These are phyloP conservation scores for Muschampia plurimacula DNA, from an alignment of 2,888 invertebrate species.

Conservation along the genomic window DNA sequence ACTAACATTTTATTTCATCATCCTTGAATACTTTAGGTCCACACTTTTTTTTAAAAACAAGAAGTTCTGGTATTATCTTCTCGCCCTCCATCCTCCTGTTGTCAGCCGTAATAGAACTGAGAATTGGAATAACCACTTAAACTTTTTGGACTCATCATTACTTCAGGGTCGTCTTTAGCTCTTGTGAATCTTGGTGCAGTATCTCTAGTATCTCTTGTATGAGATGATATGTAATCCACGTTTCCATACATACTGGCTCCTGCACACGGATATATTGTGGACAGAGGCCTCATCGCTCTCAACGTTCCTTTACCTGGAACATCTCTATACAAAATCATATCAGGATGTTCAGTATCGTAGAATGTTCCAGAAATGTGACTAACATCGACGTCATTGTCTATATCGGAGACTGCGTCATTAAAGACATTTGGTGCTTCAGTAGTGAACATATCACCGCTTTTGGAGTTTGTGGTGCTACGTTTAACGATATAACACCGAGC, in stretches of 20 bases:
- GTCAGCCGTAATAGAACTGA: slow-evolving; percentile 78
- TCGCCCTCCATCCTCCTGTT: slow-evolving; percentile 53
- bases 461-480: slow-evolving; percentile 60
- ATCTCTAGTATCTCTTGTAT: slow-evolving; percentile 54
- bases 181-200: slow-evolving; percentile 59
- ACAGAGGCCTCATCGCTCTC: slow-evolving; percentile 77
- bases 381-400: slow-evolving; percentile 76
- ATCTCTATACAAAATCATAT: slow-evolving; percentile 79
- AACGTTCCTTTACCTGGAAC: slow-evolving; percentile 70
- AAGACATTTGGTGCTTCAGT: slow-evolving; percentile 79
- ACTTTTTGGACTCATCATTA: slow-evolving; percentile 75
- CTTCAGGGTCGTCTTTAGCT: slow-evolving; percentile 61
- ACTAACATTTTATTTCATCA: neutral
- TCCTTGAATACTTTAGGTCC: neutral
- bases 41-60: slow-evolving; percentile 57
- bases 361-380: slow-evolving; percentile 80
- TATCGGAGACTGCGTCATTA: slow-evolving; percentile 73
- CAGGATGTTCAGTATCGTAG: slow-evolving; percentile 78
- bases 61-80: slow-evolving; percentile 61
- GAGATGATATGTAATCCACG: slow-evolving; percentile 68
- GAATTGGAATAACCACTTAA: slow-evolving; percentile 71
- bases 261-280: slow-evolving; percentile 75
- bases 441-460: slow-evolving; percentile 77
- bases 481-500: slow-evolving; percentile 63
- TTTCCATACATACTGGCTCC: slow-evolving; percentile 78